A percentile compares a stretch with the other conserved stretches of the same genome.
Evolutionary conservation across 2,797 vertebrate genomes (phyloP).

Genomic region (Acridotheres tristis): DNA sequence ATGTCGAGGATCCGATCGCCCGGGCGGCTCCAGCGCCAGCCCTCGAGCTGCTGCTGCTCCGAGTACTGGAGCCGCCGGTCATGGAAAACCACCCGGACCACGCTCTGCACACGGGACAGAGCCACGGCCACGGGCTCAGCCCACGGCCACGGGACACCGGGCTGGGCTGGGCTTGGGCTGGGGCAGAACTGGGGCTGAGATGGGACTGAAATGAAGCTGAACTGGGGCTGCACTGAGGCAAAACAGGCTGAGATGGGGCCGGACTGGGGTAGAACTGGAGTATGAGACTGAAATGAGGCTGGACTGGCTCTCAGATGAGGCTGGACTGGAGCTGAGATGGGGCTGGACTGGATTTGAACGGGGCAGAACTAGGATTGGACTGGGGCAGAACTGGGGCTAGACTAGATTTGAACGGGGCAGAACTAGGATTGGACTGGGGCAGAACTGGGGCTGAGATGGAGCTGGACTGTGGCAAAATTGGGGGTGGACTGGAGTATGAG

Average conservation of each 20-base stretch:
- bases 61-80: neutral
- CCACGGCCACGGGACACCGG: neutral
- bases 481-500: no score
- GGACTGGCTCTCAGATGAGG: rapidly evolving
- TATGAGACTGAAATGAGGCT: rapidly evolving
- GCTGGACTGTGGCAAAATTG: no score
- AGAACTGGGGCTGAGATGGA: rapidly evolving
- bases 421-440: rapidly evolving
- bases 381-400: rapidly evolving
- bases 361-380: rapidly evolving
- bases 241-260: rapidly evolving
- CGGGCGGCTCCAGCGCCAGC: conserved; percentile 19
- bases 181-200: rapidly evolving
- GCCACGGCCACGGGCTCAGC: neutral
- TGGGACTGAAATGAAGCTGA: neutral
- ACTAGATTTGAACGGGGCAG: rapidly evolving
- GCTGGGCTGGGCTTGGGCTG: no score
- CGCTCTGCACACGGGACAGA: neutral
- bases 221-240: no score
- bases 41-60: conserved; percentile 17
- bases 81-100: neutral
- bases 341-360: rapidly evolving
- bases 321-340: no score
- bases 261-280: rapidly evolving
- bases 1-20: neutral